Evolutionary conservation across 2,888 invertebrate species (phyloP).

Genomic region (Acanthoscelides obtectus): DNA sequence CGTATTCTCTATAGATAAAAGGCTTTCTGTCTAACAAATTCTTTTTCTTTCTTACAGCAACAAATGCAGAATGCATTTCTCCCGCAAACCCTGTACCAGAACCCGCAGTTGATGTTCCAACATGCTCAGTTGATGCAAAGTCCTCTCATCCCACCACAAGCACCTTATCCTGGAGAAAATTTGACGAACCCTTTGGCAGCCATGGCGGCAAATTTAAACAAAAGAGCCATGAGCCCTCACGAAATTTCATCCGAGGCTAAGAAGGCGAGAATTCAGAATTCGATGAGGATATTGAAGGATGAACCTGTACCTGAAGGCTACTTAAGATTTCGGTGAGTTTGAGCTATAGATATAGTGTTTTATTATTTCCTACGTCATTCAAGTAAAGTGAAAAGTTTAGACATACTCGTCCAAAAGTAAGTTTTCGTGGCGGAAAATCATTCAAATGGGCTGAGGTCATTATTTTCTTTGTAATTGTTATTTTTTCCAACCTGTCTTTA

Average conservation of each 20-base stretch:
- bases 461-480: too few species aligned
- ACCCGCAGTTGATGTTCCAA: conserved; percentile 46
- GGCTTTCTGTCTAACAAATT: too few species aligned
- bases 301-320: conserved; percentile 89
- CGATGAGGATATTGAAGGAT: conserved; percentile 77
- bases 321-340: conserved; percentile 57
- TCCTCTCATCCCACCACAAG: conserved; percentile 38
- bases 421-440: too few species aligned
- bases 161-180: conserved; percentile 39
- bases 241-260: conserved; percentile 56
- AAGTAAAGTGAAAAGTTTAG: too few species aligned
- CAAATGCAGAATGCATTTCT: conserved; percentile 39
- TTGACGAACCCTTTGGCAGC: conserved; percentile 50
- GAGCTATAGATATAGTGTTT: too few species aligned
- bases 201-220: conserved; percentile 53
- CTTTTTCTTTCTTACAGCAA: conserved; percentile 24
- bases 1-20: too few species aligned
- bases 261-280: conserved; percentile 59
- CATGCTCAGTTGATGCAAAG: conserved; percentile 43
- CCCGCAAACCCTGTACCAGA: conserved; percentile 43
- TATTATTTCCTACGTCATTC: too few species aligned
- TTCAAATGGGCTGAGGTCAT: too few species aligned
- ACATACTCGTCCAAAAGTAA: too few species aligned
- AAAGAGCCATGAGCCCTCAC: conserved; percentile 49
- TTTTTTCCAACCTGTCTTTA: too few species aligned